phyloP scores from a whole-genome alignment of 2,113 vertebrate species.

The Xyrauchen texanus region DNA sequence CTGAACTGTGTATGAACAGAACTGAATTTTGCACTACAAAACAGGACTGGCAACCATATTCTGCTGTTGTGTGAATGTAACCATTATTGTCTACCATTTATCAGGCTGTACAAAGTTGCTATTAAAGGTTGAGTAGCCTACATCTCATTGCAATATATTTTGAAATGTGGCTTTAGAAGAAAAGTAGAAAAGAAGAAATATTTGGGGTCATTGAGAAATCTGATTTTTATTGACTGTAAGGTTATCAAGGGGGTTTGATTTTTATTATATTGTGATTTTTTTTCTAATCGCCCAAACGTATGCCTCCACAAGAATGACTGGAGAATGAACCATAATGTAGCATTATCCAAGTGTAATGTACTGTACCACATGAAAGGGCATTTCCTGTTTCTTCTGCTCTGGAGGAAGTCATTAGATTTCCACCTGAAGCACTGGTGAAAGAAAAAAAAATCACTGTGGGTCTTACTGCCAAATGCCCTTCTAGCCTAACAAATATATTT shows the following conservation, averaged over 20 bases:
- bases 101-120: too few species aligned
- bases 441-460: neutral
- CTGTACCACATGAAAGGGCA: neutral
- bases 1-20: too few species aligned
- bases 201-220: neutral
- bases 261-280: neutral
- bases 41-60: too few species aligned
- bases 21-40: too few species aligned
- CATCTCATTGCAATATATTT: neutral
- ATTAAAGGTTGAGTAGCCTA: too few species aligned
- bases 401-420: neutral
- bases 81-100: too few species aligned
- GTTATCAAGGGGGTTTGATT: neutral
- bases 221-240: neutral
- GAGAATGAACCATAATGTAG: slow-evolving; percentile 8
- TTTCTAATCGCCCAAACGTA: neutral
- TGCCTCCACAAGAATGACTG: neutral
- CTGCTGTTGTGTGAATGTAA: too few species aligned
- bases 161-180: neutral
- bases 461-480: neutral
- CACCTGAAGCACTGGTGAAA: too few species aligned
- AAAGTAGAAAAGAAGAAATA: neutral
- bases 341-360: neutral
- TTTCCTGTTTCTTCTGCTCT: neutral
- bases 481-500: neutral